phyloP scores from a whole-genome alignment of 2,888 invertebrate genomes.

The Synergus itoensis region DNA sequence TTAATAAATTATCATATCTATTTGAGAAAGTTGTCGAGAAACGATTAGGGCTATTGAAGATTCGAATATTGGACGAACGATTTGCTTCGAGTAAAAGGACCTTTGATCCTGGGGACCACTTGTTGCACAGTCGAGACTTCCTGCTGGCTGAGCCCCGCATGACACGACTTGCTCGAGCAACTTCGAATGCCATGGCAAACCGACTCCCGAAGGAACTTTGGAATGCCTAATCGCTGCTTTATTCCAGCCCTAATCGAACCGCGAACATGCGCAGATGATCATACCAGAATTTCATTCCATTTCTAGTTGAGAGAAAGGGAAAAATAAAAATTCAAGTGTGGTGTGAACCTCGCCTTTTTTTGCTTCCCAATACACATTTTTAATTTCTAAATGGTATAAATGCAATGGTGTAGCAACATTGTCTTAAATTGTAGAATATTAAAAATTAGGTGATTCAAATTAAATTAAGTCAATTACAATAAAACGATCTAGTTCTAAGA shows the following conservation, averaged over 20 bases:
- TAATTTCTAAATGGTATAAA: conserved; percentile 39
- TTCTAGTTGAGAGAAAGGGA: conserved; percentile 45
- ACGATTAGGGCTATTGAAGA: conserved; percentile 29
- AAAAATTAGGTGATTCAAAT: background rate
- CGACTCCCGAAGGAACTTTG: conserved; percentile 61
- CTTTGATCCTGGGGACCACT: conserved; percentile 72
- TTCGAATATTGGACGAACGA: conserved; percentile 59
- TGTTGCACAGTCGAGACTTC: conserved; percentile 73
- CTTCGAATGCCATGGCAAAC: conserved; percentile 69
- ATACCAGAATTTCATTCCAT: conserved; percentile 50
- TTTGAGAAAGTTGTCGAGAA: conserved; percentile 24
- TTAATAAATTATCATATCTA: background rate
- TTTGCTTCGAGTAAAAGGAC: conserved; percentile 65
- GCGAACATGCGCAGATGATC: conserved; percentile 50
- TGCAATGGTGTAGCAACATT: too few species aligned
- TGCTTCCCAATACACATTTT: conserved; percentile 57
- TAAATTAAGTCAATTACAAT: background rate
- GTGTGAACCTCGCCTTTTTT: conserved; percentile 59
- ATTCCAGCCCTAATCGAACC: conserved; percentile 65
- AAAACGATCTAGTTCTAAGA: background rate
- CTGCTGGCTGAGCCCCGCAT: conserved; percentile 68
- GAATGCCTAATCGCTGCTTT: conserved; percentile 70
- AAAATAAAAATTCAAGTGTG: conserved; percentile 51
- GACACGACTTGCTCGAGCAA: conserved; percentile 69
- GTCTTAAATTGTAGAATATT: too few species aligned